Base-by-base conservation (phyloP, 2,797 vertebrate genomes). In the Arctocebus calabarensis region DNA sequence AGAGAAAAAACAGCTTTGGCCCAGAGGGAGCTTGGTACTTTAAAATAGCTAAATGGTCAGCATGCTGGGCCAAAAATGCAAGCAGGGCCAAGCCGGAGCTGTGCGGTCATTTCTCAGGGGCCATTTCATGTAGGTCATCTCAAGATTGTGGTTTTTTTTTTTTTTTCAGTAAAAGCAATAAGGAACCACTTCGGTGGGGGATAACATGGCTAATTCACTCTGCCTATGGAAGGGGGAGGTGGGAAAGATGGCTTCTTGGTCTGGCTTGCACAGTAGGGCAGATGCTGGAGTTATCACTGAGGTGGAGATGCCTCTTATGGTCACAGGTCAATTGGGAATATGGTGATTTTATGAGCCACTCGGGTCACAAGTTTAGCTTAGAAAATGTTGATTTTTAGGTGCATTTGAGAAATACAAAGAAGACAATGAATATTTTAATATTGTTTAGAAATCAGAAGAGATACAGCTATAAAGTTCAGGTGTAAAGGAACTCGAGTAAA, bases 271-370 rank as follows among this genome's bases (percentile, higher is more conserved):
- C 6, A 40, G 37, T 32, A 40, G n/a, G 23, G 45, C 77, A 20
- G 62, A 48, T 70, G 19, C 14, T 70, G 37, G 19, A 16, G 17
- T 45, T 45, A 23, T 88, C 79, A 74, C 10, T 23, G 70, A 59
- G 32, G 23, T 40, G 57, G 48, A 9, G 43, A 52, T 8, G n/a
- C 45, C 29, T 43, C 66, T 22, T 19, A 66, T 23, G 11, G 43
- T 34, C 45, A 22, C 12, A 88, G 34, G 29, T 61, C n/a, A 37
- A 4, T 66, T 66, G 74, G 19, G 59, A 34, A 66, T 20, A 27
- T 74, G 5, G 27, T 88, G 77, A 32, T 55, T 86, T 93, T 93
- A 83, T 88, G 34, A 88, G 45, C 29, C 59, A 84, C 12, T 43
- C 20, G 23, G 37, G 45, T 61, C 37, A 34, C 59, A 74, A 57